phyloP scores from a whole-genome alignment of 1,140 invertebrate genomes.

The Rhyzopertha dominica region DNA sequence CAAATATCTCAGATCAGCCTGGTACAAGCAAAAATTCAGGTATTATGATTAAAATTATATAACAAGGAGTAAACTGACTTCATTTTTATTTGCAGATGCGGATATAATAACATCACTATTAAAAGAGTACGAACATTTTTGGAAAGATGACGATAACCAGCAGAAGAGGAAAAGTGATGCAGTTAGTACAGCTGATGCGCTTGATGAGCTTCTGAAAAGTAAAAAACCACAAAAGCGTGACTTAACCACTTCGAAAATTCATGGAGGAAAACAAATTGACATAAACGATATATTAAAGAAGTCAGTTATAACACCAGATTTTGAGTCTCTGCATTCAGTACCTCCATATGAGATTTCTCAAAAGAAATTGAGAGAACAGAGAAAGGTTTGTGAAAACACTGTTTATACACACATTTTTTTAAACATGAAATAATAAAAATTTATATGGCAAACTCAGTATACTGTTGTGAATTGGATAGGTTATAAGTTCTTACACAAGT shows the following conservation, averaged over 20 bases:
- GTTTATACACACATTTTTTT: constrained; percentile 6
- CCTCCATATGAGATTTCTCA: constrained; percentile 58
- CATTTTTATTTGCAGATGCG: constrained; percentile 7
- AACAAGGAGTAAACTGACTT: constrained; percentile 6
- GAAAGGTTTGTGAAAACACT: constrained; percentile 51
- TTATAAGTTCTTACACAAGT: constrained; percentile 5
- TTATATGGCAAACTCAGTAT: constrained; percentile 13
- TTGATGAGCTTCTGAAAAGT: constrained; percentile 3
- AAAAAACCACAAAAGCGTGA: constrained; percentile 12
- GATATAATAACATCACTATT: constrained; percentile 23
- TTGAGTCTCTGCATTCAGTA: constrained; percentile 59
- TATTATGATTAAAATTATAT: constrained; percentile 11
- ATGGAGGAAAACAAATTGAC: constrained; percentile 45
- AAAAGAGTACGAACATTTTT: constrained; percentile 22
- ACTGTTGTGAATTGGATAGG: constrained; percentile 15
- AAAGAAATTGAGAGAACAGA: constrained; percentile 53
- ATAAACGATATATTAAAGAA: constrained; percentile 57
- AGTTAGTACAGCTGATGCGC: constrained; percentile 12
- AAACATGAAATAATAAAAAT: constrained; percentile 1
- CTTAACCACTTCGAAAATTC: constrained; percentile 38
- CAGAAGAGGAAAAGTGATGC: constrained; percentile 14
- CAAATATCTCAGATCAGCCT: constrained; percentile 18
- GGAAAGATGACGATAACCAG: constrained; percentile 8
- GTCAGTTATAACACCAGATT: constrained; percentile 59
- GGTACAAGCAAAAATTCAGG: constrained; percentile 20